Conservation (phyloP, 1,140 invertebrate species). For the Lysiphlebus fabarum region DNA sequence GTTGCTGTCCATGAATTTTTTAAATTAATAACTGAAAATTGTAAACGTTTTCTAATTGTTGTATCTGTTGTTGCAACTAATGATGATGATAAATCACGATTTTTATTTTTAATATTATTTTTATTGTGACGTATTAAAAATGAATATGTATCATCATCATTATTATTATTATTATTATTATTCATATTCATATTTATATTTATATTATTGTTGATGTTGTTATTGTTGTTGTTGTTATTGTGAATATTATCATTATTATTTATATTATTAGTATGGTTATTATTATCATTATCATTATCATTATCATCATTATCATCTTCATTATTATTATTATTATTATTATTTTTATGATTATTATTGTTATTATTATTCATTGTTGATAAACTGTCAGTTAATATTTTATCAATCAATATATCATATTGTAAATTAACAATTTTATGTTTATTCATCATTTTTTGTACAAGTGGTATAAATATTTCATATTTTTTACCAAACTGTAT, state of each 20-base stretch:
- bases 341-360: slow-evolving; percentile 32
- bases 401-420: slow-evolving; percentile 74
- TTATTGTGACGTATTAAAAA: slow-evolving; percentile 55
- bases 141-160: no score
- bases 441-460: slow-evolving; percentile 78
- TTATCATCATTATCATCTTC: no score
- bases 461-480: slow-evolving; percentile 87
- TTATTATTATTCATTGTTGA: slow-evolving; percentile 67
- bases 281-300: no score
- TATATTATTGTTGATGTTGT: no score
- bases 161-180: no score
- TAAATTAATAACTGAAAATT: slow-evolving; percentile 78
- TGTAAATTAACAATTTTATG: slow-evolving; percentile 78
- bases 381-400: slow-evolving; percentile 65
- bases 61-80: slow-evolving; percentile 59
- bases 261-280: no score
- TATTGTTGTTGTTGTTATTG: no score
- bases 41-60: slow-evolving; percentile 72
- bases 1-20: slow-evolving; percentile 88
- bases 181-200: no score
- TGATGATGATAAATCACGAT: slow-evolving; percentile 59
- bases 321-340: no score
- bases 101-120: slow-evolving; percentile 55
- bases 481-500: slow-evolving; percentile 87
- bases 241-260: no score